Evolutionary conservation across 2,797 vertebrate species (phyloP), one percentile per base, ranked within the genome.

Genomic region (Phylloscopus collybita): DNA sequence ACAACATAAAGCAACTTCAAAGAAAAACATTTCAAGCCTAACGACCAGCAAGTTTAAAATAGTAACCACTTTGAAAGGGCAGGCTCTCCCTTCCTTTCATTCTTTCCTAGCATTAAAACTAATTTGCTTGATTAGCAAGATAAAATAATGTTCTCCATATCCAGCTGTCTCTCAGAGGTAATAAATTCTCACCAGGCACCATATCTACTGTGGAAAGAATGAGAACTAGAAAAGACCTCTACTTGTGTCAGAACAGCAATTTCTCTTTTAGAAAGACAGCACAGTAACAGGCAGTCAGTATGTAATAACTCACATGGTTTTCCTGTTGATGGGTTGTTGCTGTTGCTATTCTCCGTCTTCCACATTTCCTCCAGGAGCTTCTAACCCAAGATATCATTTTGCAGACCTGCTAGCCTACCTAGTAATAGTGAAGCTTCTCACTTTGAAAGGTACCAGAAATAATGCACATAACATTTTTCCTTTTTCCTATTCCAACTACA

Each of bases 111-210:
- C 53, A 79, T 62, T 81, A 88, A 86, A 86, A 81, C 23, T 47
- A 38, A 90, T 93, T 79, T 81, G 47, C 56, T 84, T 81, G 73
- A 90, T 96, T 90, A 96, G 62, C 57, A 93, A 70, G 40, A 84
- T 56, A 75, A 79, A 90, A 82, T 66, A 76, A 90, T 27, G 29
- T 60, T 94, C 83, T 83, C 60, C n/a, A 44, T 32, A 92, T 62
- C 49, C 82, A 88, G 18, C 23, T 75, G 25, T 40, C 44, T 84
- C 51, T 70, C 44, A 32, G 10, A 18, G 9, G n/a, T 23, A 72
- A 34, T 45, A 3, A 40, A 75, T 90, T 86, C 70, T 76, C 57
- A 73, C 59, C 60, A 29, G 56, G 62, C n/a, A 70, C 27, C 7
- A 0, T 16, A 62, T 59, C 47, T 81, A 45, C 23, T 29, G 47